phyloP scores from a whole-genome alignment of 2,797 vertebrate species.

The Varecia variegata region DNA sequence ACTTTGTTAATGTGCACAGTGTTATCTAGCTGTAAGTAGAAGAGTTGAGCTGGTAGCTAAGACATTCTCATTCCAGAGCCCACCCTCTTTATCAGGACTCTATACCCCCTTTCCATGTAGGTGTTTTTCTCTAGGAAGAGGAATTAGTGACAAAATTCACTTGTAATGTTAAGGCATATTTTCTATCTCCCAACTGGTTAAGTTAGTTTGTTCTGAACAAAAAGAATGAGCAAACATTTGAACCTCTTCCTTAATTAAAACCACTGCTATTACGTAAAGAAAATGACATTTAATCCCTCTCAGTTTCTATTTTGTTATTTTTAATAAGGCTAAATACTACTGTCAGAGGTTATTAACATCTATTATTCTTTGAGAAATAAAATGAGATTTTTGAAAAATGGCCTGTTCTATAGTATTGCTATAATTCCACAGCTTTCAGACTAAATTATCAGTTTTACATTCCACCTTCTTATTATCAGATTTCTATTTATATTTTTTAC shows the following conservation, averaged over 20 bases:
- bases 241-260: neutral
- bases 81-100: neutral
- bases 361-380: neutral
- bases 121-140: neutral
- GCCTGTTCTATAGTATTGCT: neutral
- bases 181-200: neutral
- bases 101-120: rapidly evolving
- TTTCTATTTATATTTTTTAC: neutral
- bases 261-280: neutral
- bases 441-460: neutral
- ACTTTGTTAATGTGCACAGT: neutral
- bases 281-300: neutral
- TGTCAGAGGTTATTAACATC: neutral
- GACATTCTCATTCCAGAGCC: neutral
- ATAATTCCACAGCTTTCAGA: neutral
- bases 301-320: neutral
- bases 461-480: neutral
- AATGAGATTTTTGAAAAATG: neutral
- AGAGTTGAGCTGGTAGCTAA: neutral
- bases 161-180: neutral
- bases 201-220: neutral
- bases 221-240: neutral
- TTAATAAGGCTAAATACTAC: neutral
- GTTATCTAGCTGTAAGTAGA: neutral
- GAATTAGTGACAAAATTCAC: neutral